A percentile compares a stretch with the other conserved stretches of the same genome.
phyloP scores from a whole-genome alignment of 2,113 vertebrate species.

The Gobius niger region DNA sequence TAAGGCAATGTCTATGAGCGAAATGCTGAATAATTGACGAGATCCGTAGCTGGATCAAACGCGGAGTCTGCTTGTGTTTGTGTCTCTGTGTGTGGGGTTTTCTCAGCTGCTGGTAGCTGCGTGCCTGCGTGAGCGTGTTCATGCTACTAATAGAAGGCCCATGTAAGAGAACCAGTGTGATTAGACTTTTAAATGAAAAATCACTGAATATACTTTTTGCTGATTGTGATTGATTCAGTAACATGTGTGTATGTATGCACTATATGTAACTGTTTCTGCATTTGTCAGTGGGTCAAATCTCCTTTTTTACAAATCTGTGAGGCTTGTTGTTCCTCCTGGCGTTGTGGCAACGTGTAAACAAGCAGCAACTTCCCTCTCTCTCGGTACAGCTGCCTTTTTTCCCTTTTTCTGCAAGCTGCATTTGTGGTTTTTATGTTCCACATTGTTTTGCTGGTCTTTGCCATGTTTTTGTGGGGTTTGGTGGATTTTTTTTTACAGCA shows the following conservation, averaged over 20 bases:
- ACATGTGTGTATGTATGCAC: no score
- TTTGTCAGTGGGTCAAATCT: background rate
- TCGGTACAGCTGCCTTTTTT: no score
- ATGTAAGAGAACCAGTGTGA: constrained; percentile 1
- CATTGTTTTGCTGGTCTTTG: no score
- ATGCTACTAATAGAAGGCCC: constrained; percentile 2
- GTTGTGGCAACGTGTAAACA: no score
- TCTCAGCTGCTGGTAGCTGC: constrained; percentile 24
- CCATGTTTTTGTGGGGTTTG: no score
- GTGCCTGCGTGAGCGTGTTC: constrained; percentile 1
- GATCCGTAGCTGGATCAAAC: constrained; percentile 73
- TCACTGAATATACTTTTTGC: background rate
- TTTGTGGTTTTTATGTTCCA: no score
- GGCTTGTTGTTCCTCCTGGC: no score
- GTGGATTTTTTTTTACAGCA: no score
- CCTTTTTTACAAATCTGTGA: background rate
- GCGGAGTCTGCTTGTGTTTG: constrained; percentile 62
- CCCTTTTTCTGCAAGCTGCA: no score
- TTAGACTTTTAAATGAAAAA: background rate
- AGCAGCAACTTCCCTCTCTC: no score
- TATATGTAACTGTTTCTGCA: background rate
- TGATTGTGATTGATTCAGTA: no score
- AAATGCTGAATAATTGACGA: constrained; percentile 78
- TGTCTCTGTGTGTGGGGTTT: constrained; percentile 44
- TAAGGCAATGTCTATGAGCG: constrained; percentile 72